phyloP scores from a whole-genome alignment of 1,140 invertebrate genomes.

The Drosophila truncata region DNA sequence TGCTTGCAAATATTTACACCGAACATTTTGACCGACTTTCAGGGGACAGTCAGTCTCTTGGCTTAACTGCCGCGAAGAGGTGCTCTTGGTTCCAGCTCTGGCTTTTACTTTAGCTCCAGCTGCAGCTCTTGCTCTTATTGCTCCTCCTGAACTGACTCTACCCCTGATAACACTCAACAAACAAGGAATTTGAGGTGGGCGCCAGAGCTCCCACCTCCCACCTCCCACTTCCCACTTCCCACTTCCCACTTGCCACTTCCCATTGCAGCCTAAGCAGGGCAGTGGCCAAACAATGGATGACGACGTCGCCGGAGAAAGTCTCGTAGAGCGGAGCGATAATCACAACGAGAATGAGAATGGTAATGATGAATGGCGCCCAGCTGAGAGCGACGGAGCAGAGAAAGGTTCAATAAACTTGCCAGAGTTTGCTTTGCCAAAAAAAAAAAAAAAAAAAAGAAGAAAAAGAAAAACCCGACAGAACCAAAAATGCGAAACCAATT shows the following conservation, averaged over 20 bases:
- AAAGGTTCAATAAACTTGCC: constrained; percentile 72
- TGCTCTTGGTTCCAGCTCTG: neutral
- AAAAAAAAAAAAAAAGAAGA: constrained; percentile 30
- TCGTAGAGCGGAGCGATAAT: constrained; percentile 45
- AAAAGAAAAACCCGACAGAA: constrained; percentile 6
- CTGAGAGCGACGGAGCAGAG: constrained; percentile 13
- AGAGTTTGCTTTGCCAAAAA: constrained; percentile 74
- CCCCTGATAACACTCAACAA: constrained; percentile 18
- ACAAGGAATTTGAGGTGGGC: constrained; percentile 28
- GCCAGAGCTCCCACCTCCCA: constrained; percentile 15
- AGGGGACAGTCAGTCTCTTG: constrained; percentile 11
- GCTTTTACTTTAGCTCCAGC: neutral
- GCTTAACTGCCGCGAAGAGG: neutral
- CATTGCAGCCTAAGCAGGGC: constrained; percentile 17
- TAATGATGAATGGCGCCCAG: constrained; percentile 50
- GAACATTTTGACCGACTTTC: constrained; percentile 46
- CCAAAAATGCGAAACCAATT: constrained; percentile 17
- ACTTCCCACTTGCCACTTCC: neutral
- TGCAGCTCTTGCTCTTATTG: neutral
- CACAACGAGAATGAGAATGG: constrained; percentile 44
- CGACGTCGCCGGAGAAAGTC: constrained; percentile 63
- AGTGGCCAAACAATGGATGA: constrained; percentile 30
- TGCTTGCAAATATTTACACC: constrained; percentile 32
- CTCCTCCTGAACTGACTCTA: neutral
- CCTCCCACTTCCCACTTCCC: neutral